These are phyloP conservation scores for Cercopithecus neglectus DNA, from an alignment of 2,797 vertebrate species.

Conservation along the genomic window DNA sequence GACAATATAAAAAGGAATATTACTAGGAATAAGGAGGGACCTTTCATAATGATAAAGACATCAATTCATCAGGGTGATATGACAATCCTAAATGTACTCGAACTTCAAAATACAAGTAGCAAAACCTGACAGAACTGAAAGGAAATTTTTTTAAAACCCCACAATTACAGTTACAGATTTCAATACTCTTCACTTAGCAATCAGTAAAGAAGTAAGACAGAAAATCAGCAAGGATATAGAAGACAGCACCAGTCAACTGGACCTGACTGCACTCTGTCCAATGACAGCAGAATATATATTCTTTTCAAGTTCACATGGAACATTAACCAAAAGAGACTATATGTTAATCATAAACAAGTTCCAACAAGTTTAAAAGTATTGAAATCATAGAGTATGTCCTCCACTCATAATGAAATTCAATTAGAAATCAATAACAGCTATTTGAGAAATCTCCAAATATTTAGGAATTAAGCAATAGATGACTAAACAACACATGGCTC, in stretches of 20 bases:
- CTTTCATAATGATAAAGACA: neutral
- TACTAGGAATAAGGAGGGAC: neutral
- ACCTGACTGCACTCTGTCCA: neutral
- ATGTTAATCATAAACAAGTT: neutral
- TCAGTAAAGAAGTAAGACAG: neutral
- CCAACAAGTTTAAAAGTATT: neutral
- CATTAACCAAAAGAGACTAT: neutral
- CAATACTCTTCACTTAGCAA: neutral
- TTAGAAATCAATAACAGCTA: conserved; percentile 19
- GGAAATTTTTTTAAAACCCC: neutral
- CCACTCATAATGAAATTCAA: conserved; percentile 40
- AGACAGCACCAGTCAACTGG: neutral
- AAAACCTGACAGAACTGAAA: conserved; percentile 28
- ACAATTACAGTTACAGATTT: neutral
- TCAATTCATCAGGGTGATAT: neutral
- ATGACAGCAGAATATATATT: neutral
- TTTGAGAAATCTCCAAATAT: neutral
- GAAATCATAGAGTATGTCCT: conserved; percentile 11
- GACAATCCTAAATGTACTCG: neutral
- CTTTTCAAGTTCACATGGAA: conserved; percentile 9
- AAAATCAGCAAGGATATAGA: neutral
- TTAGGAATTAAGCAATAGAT: neutral
- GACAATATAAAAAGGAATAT: neutral
- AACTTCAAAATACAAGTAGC: conserved; percentile 1
- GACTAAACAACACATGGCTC: neutral